Evolutionary conservation across 1,140 invertebrate genomes (phyloP).

Genomic region (Popillia japonica): DNA sequence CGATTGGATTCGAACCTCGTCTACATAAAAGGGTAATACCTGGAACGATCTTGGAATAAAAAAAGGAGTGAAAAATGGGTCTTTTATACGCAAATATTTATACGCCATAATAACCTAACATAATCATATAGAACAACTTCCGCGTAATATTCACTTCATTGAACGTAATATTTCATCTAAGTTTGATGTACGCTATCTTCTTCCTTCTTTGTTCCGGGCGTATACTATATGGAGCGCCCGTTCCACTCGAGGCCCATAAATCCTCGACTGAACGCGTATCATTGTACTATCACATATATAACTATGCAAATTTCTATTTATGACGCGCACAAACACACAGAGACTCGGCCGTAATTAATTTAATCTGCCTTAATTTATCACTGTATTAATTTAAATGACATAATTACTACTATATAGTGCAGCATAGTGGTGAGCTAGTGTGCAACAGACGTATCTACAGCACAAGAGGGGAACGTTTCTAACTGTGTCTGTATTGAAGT

Average conservation of each 20-base stretch:
- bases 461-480: too few species aligned
- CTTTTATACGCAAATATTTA: too few species aligned
- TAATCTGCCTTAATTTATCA: constrained; percentile 34
- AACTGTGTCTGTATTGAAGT: too few species aligned
- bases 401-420: not conserved
- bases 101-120: too few species aligned
- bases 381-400: constrained; percentile 35
- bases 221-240: not conserved
- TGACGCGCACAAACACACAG: constrained; percentile 17
- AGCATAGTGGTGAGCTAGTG: not conserved
- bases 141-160: not conserved
- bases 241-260: constrained; percentile 12
- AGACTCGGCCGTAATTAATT: constrained; percentile 22
- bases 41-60: too few species aligned
- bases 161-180: not conserved
- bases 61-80: too few species aligned
- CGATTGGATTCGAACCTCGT: too few species aligned
- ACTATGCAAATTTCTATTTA: constrained; percentile 35
- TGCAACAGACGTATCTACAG: not conserved
- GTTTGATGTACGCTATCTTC: not conserved
- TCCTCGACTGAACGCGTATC: constrained; percentile 23
- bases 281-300: constrained; percentile 27
- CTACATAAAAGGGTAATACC: too few species aligned
- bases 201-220: not conserved
- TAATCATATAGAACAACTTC: not conserved